Base-by-base conservation (phyloP, 1,140 invertebrate species). In the Theocolax elegans region DNA sequence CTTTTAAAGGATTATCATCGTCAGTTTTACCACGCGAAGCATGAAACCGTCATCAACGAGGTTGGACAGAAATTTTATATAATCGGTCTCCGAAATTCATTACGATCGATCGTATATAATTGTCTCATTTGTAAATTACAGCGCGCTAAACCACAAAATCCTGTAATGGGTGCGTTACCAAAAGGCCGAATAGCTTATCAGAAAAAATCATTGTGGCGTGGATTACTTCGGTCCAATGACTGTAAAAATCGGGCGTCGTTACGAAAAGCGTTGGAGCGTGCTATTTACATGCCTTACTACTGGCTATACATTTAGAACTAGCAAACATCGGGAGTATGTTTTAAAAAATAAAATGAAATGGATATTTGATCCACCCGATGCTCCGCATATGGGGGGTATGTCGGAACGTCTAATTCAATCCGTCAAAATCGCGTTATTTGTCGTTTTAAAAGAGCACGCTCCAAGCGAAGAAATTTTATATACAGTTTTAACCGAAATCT, bases 141-240 rank as follows among this genome's bases (percentile, higher is more conserved):
- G 13, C 42, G 54, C 3, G 25, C 7, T 25, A 51, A 15, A 10
- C 66, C 66, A n/a, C 12, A 8, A 0, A 42, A 12, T 3, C 77
- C 76, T 3, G 29, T 68, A 3, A 79, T 79, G 71, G 72, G 68
- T 1, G 44, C 72, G 3, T 54, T 77, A 12, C 76, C 76, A 10
- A 1, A 13, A 3, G 51, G 13, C 3, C 7, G 80, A 21, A 23
- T 81, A 15, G 65, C 75, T 3, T 46, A 72, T 25, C 25, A 72
- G 42, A n/a, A 65, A 12, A 59, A 72, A 21, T 17, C 70, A 67
- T 38, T 59, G 60, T 13, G 78, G 80, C 0, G 38, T 79, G 4
- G 79, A 82, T 58, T 82, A 75, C 42, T 79, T 76, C 54, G 76
- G 77, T 1, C 79, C 79, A 0, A 42, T 80, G 31, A 68, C 73